Conservation (phyloP, 1,140 invertebrate genomes). For the Centruroides vittatus region DNA sequence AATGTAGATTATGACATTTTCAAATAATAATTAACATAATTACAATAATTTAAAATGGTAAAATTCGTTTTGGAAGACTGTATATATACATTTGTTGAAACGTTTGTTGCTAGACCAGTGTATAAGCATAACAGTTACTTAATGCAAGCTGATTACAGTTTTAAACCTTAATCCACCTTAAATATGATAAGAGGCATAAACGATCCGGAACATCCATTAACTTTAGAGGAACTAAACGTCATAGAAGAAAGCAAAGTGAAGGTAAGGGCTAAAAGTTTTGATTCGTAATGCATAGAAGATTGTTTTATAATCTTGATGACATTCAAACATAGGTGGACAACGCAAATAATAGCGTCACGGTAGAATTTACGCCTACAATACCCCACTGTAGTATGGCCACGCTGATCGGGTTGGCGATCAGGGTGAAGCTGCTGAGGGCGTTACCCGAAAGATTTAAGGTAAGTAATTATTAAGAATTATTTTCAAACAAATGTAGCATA, state of each 20-base stretch:
- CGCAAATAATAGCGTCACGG: constrained; percentile 44
- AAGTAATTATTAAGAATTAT: background rate
- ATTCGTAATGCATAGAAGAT: background rate
- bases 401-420: constrained; percentile 72
- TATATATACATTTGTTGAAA: too few species aligned
- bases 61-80: too few species aligned
- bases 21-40: too few species aligned
- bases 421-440: constrained; percentile 74
- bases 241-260: constrained; percentile 40
- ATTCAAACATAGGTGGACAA: constrained; percentile 28
- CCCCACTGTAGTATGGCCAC: constrained; percentile 99
- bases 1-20: too few species aligned
- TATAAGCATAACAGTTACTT: too few species aligned
- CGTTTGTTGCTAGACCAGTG: too few species aligned
- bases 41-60: too few species aligned
- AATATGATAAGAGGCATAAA: constrained; percentile 88
- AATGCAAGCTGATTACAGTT: too few species aligned
- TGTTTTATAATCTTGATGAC: background rate
- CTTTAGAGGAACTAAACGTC: constrained; percentile 89
- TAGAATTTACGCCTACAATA: constrained; percentile 93
- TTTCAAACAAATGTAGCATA: background rate
- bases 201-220: constrained; percentile 96
- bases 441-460: constrained; percentile 52
- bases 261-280: background rate
- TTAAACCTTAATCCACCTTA: constrained; percentile 27